phyloP scores from a whole-genome alignment of 2,888 invertebrate genomes.

The Meghimatium bilineatum region DNA sequence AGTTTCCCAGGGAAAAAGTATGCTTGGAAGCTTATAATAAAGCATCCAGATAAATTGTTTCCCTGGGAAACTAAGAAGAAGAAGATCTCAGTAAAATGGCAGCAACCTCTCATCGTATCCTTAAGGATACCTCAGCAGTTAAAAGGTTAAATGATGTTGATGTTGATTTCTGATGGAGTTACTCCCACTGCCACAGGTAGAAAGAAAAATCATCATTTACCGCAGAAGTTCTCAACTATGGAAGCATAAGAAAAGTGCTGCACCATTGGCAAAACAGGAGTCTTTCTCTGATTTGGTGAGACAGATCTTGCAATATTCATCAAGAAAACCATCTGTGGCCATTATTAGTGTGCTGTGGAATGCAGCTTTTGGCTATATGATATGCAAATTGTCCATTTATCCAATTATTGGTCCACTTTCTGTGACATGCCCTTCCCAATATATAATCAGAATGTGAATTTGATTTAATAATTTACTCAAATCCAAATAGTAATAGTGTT shows the following conservation, averaged over 20 bases:
- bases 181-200: constrained; percentile 44
- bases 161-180: constrained; percentile 43
- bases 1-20: too few species aligned
- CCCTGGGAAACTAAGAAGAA: too few species aligned
- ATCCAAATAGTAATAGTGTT: background rate
- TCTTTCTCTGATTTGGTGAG: constrained; percentile 74
- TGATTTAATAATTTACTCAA: background rate
- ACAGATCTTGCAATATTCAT: constrained; percentile 24
- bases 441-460: background rate
- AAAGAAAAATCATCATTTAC: constrained; percentile 46
- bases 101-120: too few species aligned
- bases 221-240: constrained; percentile 60
- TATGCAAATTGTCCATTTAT: constrained; percentile 14
- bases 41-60: too few species aligned
- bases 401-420: constrained; percentile 12
- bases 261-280: constrained; percentile 75
- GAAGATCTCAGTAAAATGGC: too few species aligned
- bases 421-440: background rate
- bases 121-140: too few species aligned
- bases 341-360: constrained; percentile 40
- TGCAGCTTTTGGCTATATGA: constrained; percentile 34
- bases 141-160: background rate
- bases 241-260: constrained; percentile 59
- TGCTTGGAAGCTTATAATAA: too few species aligned
- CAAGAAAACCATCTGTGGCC: constrained; percentile 13